Evolutionary conservation across 2,888 invertebrate genomes (phyloP).

Genomic region (Toxonevra muliebris): DNA sequence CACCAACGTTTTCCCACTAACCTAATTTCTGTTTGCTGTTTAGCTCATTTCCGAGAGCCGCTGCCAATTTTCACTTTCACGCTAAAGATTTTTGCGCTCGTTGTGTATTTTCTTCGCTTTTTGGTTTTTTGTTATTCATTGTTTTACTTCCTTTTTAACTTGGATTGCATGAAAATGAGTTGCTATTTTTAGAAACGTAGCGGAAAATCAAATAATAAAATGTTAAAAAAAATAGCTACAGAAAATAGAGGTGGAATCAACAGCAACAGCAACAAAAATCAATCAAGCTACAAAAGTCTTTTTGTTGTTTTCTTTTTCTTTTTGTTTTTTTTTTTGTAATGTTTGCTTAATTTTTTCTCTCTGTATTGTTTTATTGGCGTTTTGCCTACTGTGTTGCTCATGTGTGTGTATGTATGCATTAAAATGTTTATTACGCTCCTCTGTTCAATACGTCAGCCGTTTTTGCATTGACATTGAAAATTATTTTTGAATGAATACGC

Average conservation of each 20-base stretch:
- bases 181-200: not conserved
- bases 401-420: not conserved
- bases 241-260: too few relatives aligned
- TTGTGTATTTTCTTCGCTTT: not conserved
- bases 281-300: too few relatives aligned
- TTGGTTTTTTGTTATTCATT: not conserved
- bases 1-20: not conserved
- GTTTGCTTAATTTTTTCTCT: too few relatives aligned
- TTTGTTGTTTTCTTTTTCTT: too few relatives aligned
- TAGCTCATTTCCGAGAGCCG: not conserved
- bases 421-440: not conserved
- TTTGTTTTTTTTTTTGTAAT: too few relatives aligned
- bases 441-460: not conserved
- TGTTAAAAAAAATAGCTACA: too few relatives aligned
- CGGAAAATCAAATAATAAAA: not conserved
- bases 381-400: conserved; percentile 38
- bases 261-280: too few relatives aligned
- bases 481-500: conserved; percentile 1
- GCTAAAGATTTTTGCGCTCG: not conserved
- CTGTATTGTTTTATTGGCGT: conserved; percentile 30
- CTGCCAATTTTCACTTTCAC: not conserved
- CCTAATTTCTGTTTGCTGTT: not conserved
- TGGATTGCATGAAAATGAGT: not conserved
- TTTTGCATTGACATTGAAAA: conserved; percentile 6
- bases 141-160: too few relatives aligned